phyloP scores from a whole-genome alignment of 2,888 invertebrate species.

The Ectobius pallidus region DNA sequence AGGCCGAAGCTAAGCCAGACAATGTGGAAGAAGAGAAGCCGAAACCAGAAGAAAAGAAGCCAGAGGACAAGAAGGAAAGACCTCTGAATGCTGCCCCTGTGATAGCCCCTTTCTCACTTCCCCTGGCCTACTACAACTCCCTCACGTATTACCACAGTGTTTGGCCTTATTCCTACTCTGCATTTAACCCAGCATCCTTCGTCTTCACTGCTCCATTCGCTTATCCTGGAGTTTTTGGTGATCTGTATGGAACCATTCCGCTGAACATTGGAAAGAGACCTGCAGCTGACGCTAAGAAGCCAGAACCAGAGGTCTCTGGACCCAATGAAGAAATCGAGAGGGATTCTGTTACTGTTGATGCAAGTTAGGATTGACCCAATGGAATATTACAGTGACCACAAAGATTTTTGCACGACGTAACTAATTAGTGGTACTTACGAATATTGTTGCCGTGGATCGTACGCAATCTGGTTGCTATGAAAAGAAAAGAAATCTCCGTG shows the following conservation, averaged over 20 bases:
- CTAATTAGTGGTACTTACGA: too few relatives aligned
- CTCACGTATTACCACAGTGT: constrained; percentile 17
- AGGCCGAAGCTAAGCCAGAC: background rate
- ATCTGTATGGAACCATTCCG: background rate
- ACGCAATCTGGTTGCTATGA: too few relatives aligned
- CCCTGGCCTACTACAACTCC: constrained; percentile 21
- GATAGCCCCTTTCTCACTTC: background rate
- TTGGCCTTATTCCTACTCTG: constrained; percentile 12
- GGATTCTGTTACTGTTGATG: constrained; percentile 20
- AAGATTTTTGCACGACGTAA: too few relatives aligned
- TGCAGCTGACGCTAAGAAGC: background rate
- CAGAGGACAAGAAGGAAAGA: background rate
- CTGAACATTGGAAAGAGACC: background rate
- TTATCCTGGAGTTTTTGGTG: constrained; percentile 10
- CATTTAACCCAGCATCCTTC: background rate
- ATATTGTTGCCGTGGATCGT: too few relatives aligned
- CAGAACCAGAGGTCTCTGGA: background rate
- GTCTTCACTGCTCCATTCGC: constrained; percentile 19
- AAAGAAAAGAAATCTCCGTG: too few relatives aligned
- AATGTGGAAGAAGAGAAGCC: background rate
- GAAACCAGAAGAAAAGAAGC: background rate
- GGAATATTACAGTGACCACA: too few relatives aligned
- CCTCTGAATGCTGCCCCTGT: background rate
- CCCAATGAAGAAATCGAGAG: constrained; percentile 20
- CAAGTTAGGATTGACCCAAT: too few relatives aligned